A percentile compares a stretch with the other conserved stretches of the same genome.
These are phyloP conservation scores for Trissolcus basalis DNA, from an alignment of 1,140 invertebrate genomes.

Conservation along the genomic window DNA sequence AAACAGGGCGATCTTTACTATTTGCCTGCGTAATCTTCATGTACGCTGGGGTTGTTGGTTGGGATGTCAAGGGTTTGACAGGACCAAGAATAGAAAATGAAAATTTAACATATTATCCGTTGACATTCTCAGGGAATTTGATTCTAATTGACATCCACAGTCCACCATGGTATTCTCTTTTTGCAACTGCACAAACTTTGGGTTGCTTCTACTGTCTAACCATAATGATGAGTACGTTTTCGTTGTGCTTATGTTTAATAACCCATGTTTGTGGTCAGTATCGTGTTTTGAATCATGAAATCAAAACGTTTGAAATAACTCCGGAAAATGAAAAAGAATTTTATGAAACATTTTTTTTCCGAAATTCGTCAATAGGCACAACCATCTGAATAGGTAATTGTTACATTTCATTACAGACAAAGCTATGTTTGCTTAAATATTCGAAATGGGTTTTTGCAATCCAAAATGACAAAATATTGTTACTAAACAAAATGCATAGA, in stretches of 20 bases:
- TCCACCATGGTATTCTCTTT: conserved; percentile 12
- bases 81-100: background rate
- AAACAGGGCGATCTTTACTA: background rate
- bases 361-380: conserved; percentile 13
- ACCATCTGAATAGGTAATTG: conserved; percentile 23
- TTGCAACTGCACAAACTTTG: conserved; percentile 3
- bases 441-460: no score
- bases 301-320: background rate
- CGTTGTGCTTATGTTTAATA: background rate
- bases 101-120: conserved; percentile 9
- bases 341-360: background rate
- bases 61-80: conserved; percentile 1
- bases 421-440: no score
- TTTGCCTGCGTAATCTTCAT: background rate
- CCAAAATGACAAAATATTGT: no score
- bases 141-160: conserved; percentile 6
- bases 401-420: no score
- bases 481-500: no score
- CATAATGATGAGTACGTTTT: background rate
- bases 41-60: conserved; percentile 1
- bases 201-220: conserved; percentile 7
- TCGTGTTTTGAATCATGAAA: background rate
- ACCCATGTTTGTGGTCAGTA: conserved; percentile 12
- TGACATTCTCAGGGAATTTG: conserved; percentile 9
- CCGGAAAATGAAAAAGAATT: background rate